Evolutionary conservation across 1,140 invertebrate genomes (phyloP).

Genomic region (Achroia grisella): DNA sequence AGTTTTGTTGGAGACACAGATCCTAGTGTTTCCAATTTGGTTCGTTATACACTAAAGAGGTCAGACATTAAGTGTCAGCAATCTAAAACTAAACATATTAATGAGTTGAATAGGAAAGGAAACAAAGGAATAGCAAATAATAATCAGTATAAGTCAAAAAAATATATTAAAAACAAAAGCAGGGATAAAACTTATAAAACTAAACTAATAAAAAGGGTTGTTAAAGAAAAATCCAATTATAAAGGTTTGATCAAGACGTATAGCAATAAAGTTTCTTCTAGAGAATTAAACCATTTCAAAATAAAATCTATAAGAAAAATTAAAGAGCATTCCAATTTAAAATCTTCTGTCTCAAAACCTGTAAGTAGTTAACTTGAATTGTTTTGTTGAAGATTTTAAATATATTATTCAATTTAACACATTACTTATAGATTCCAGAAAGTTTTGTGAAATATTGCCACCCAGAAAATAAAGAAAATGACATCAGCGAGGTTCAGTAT

Average conservation of each 20-base stretch:
- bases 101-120: not conserved
- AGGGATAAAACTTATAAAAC: slow-evolving; percentile 13
- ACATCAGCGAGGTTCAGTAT: not conserved
- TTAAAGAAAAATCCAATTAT: slow-evolving; percentile 19
- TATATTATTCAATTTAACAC: too few relatives aligned
- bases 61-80: slow-evolving; percentile 7
- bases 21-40: slow-evolving; percentile 6
- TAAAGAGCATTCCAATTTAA: too few relatives aligned
- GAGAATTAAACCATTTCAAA: slow-evolving; percentile 5
- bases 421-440: slow-evolving; percentile 39
- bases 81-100: slow-evolving; percentile 1
- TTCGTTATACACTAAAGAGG: slow-evolving; percentile 11
- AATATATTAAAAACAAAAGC: slow-evolving; percentile 1
- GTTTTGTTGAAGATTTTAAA: too few relatives aligned
- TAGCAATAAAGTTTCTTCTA: slow-evolving; percentile 11
- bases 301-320: slow-evolving; percentile 16
- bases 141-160: not conserved
- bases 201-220: slow-evolving; percentile 20
- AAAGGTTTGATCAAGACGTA: slow-evolving; percentile 23
- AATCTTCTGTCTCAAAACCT: too few relatives aligned
- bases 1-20: slow-evolving; percentile 21
- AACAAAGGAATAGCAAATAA: slow-evolving; percentile 1
- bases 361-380: too few relatives aligned
- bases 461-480: slow-evolving; percentile 13
- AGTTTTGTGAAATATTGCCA: slow-evolving; percentile 42